Base-by-base conservation (phyloP, 2,888 invertebrate species). In the Drosophila borborema region DNA sequence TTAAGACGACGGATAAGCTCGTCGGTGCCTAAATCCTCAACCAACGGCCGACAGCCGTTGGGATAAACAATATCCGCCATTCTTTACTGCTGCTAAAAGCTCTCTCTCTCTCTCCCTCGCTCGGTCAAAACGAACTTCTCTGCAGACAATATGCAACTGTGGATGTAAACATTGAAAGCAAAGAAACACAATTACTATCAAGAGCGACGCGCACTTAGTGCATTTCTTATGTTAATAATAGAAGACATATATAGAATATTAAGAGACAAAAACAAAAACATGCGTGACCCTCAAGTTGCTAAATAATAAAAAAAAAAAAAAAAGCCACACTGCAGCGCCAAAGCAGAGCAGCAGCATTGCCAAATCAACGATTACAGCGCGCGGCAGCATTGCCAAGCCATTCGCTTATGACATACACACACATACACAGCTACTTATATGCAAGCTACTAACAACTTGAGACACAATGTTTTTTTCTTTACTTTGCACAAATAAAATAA, bases 21-120 rank as follows among this genome's bases (percentile, higher is more conserved):
- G 94, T 99, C 99, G 38, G 98, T 97, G 74, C 98, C 98, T 72
- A 99, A 95, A 94, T 99, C 98, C 94, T 99, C 99, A 86, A 96
- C 96, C 86, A 99, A 96, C 80, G 98, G 98, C 91, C 98, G 96
- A 94, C 99, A 99, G 92, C 98, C 98, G 92, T 97, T 95, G 91
- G 99, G 99, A 94, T 99, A 99, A 91, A 96, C 95, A 93, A 98
- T 97, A 94, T 97, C 97, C 94, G 96, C 95, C 97, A 97, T 97
- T 41, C 45, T 63, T 40, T 58, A 45, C 51, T 60, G 65, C 60
- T 68, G 53, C 23, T 63, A 48, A 59, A 74, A 59, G 41, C 41
- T 55, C 45, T 23, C 20, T 43, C 53, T 43, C 53, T 34, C 34
- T 48, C 46, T 23, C 18, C 31, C 53, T 43, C 36, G 18, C 34